phyloP scores from a whole-genome alignment of 2,797 vertebrate species.

The Malurus leucopterus region DNA sequence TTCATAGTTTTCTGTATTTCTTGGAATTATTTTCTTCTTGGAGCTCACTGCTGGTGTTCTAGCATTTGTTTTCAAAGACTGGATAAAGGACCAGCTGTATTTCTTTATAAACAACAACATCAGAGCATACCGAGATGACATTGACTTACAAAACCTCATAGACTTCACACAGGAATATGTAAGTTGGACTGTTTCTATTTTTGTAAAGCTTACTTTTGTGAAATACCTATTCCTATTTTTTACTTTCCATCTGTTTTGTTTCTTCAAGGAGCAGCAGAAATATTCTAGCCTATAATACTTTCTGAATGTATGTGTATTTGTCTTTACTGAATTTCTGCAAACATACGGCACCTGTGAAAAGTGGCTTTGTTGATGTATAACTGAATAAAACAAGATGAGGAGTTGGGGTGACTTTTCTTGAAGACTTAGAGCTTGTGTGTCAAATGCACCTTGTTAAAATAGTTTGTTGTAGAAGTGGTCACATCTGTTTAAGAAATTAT shows the following conservation, averaged over 20 bases:
- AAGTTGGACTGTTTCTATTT: constrained; percentile 66
- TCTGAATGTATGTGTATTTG: neutral
- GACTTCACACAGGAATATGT: constrained; percentile 99
- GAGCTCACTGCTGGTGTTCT: constrained; percentile 95
- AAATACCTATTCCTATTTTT: neutral
- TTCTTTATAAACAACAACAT: constrained; percentile 99
- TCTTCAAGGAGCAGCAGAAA: neutral
- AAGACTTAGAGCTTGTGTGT: neutral
- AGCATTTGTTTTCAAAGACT: constrained; percentile 99
- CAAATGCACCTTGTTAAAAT: neutral
- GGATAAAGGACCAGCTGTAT: constrained; percentile 99
- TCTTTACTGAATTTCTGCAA: neutral
- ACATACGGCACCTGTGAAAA: neutral
- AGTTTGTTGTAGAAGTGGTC: neutral
- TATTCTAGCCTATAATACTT: neutral
- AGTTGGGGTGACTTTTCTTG: neutral
- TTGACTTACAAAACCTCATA: constrained; percentile 97
- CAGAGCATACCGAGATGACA: constrained; percentile 95
- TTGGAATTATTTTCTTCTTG: constrained; percentile 98
- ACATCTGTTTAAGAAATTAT: neutral
- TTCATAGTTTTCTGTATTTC: constrained; percentile 93
- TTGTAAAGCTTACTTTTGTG: neutral
- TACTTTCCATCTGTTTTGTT: neutral
- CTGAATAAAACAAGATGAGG: neutral
- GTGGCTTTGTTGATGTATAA: neutral